Percentiles rank a stretch among this genome's conserved stretches.
phyloP scores from a whole-genome alignment of 1,140 invertebrate species.

The Steinernema feltiae region DNA sequence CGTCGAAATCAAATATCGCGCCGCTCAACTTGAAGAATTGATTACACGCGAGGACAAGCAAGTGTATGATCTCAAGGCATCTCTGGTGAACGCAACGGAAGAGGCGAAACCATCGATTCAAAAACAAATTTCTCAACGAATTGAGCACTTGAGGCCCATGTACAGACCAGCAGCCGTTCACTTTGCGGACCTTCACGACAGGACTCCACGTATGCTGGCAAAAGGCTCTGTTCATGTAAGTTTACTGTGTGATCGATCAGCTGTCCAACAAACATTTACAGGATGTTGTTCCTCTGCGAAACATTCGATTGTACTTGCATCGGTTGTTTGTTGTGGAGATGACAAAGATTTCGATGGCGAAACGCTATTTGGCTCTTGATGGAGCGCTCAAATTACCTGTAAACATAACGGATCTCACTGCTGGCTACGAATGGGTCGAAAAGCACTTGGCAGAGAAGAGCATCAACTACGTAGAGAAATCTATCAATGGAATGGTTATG shows the following conservation, averaged over 20 bases:
- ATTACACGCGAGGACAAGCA: constrained; percentile 50
- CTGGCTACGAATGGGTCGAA: constrained; percentile 41
- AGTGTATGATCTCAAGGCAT: constrained; percentile 62
- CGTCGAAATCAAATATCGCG: constrained; percentile 93
- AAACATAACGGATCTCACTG: constrained; percentile 21
- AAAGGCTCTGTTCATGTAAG: constrained; percentile 79
- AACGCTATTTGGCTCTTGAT: constrained; percentile 31
- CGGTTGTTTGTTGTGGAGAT: constrained; percentile 45
- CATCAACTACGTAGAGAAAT: constrained; percentile 23
- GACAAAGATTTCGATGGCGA: constrained; percentile 47
- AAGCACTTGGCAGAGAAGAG: constrained; percentile 33
- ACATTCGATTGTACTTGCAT: constrained; percentile 48
- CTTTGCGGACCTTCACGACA: constrained; percentile 96
- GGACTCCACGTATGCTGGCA: constrained; percentile 89
- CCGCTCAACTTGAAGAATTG: constrained; percentile 69
- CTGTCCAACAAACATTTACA: constrained; percentile 34
- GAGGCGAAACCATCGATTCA: constrained; percentile 58
- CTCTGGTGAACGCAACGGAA: not conserved
- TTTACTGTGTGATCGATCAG: no score
- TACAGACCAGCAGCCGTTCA: constrained; percentile 84
- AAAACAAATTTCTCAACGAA: constrained; percentile 70
- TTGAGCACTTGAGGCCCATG: constrained; percentile 73
- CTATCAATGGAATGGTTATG: constrained; percentile 7
- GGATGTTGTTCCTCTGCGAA: constrained; percentile 48
- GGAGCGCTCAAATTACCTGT: no score